A percentile compares a stretch with the other conserved stretches of the same genome.
These are phyloP conservation scores for Crocidura indochinensis DNA, from an alignment of 2,797 vertebrate genomes.

Conservation along the genomic window DNA sequence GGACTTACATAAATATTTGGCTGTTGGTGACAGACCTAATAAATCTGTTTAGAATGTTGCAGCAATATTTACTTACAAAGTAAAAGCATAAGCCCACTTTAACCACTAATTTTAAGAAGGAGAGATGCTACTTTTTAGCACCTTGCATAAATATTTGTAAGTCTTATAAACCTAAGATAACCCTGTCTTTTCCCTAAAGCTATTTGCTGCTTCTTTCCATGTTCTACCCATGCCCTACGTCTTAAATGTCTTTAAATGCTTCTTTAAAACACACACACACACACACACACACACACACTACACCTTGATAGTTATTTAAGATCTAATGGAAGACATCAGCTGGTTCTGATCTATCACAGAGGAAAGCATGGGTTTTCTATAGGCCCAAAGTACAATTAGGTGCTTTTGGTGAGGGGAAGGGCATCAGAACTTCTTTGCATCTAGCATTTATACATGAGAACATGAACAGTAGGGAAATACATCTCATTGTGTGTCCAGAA, in stretches of 20 bases:
- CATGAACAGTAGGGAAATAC: neutral
- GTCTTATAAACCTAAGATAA: conserved; percentile 91
- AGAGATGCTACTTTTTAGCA: conserved; percentile 91
- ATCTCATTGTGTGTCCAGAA: conserved; percentile 42
- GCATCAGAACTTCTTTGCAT: neutral
- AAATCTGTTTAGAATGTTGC: conserved; percentile 92
- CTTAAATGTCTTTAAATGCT: neutral
- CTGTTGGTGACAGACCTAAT: conserved; percentile 90
- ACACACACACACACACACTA: too few species aligned
- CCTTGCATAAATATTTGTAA: conserved; percentile 93
- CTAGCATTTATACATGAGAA: conserved; percentile 49
- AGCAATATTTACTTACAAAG: conserved; percentile 90
- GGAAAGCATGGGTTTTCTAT: conserved; percentile 59
- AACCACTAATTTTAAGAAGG: conserved; percentile 89
- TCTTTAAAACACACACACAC: conserved; percentile 49
- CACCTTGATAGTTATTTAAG: conserved; percentile 67
- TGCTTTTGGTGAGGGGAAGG: neutral
- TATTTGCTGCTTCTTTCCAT: conserved; percentile 88
- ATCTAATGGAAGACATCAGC: conserved; percentile 46
- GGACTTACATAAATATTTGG: conserved; percentile 92
- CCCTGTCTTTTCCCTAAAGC: conserved; percentile 84
- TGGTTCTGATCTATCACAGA: neutral
- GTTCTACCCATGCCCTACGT: conserved; percentile 39
- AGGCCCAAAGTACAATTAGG: neutral
- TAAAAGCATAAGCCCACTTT: conserved; percentile 89